Evolutionary conservation across 53 echinoderm and acorn worm genomes (phyloP).

Genomic region (Stichopus horrens): DNA sequence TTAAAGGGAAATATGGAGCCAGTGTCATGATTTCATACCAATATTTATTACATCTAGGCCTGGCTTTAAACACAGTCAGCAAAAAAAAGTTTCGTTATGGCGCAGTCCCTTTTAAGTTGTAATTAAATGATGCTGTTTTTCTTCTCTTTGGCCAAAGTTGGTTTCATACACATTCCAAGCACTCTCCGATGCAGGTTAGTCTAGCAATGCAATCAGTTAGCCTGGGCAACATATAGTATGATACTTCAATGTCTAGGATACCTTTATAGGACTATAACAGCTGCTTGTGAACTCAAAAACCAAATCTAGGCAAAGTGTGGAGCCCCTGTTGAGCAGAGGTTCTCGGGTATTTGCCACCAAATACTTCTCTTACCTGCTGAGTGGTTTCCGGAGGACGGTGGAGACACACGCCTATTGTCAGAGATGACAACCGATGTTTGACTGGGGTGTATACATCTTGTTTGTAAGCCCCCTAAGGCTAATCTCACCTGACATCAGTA

Average conservation of each 20-base stretch:
- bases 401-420: constrained; percentile 35
- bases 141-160: too few relatives aligned
- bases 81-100: too few relatives aligned
- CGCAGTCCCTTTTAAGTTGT: too few relatives aligned
- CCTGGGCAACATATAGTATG: too few relatives aligned
- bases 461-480: constrained; percentile 44
- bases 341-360: background rate
- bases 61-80: too few relatives aligned
- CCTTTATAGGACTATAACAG: constrained; percentile 2
- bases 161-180: too few relatives aligned
- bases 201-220: too few relatives aligned
- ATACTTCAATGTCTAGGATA: background rate
- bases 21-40: too few relatives aligned
- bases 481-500: constrained; percentile 34
- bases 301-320: background rate
- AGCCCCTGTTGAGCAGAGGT: background rate
- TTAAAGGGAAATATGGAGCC: too few relatives aligned
- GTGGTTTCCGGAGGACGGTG: constrained; percentile 25
- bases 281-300: constrained; percentile 4
- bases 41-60: too few relatives aligned
- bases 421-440: constrained; percentile 12
- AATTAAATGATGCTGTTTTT: too few relatives aligned
- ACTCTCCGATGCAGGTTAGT: too few relatives aligned
- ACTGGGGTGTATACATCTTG: constrained; percentile 4
- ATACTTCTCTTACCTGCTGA: background rate